These are phyloP conservation scores for Seriola aureovittata DNA, from an alignment of 2,113 vertebrate species.

Conservation along the genomic window DNA sequence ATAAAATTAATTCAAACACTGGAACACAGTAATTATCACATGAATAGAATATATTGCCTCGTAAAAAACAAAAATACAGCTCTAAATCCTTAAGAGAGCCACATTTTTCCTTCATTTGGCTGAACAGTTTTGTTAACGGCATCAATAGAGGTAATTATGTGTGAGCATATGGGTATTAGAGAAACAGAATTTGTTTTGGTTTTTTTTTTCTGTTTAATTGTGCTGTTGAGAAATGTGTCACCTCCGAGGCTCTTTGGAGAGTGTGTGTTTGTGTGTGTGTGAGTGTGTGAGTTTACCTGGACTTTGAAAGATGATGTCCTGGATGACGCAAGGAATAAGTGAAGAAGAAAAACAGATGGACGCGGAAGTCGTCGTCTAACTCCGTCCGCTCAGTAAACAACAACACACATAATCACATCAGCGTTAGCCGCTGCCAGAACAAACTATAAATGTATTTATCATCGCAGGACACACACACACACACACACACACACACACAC, in stretches of 20 bases:
- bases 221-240: neutral
- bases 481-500: too few relatives aligned
- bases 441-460: neutral
- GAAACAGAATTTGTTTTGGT: neutral
- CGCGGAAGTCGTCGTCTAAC: neutral
- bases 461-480: too few relatives aligned
- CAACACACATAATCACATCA: conserved; percentile 29
- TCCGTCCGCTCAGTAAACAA: conserved; percentile 15
- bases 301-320: neutral
- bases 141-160: conserved; percentile 33
- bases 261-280: neutral
- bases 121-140: conserved; percentile 3
- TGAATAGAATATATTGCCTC: conserved; percentile 6
- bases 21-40: conserved; percentile 24
- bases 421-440: neutral
- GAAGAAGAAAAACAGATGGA: neutral
- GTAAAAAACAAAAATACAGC: neutral
- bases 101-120: neutral
- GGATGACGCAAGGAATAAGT: conserved; percentile 1
- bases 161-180: neutral
- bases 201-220: neutral
- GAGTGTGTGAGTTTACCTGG: neutral
- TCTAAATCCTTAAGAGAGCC: conserved; percentile 14
- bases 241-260: neutral
- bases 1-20: neutral